A percentile compares a stretch with the other conserved stretches of the same genome.
Evolutionary conservation across 2,797 vertebrate species (phyloP).

Genomic region (Sebastes hubbsi): DNA sequence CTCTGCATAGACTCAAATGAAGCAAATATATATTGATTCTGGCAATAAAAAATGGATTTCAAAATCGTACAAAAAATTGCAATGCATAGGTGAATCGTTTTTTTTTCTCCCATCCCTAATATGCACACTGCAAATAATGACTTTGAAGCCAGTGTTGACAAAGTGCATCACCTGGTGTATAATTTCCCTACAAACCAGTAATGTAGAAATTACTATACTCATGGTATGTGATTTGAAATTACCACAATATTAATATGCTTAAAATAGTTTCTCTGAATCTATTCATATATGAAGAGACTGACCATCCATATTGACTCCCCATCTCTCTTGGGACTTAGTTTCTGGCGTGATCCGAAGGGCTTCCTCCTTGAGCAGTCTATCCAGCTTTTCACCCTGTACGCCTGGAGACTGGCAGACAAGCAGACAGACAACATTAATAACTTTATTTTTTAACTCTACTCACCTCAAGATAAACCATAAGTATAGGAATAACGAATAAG

Average conservation of each 20-base stretch:
- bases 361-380: slow-evolving; percentile 77
- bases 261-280: neutral
- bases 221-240: neutral
- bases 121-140: neutral
- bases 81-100: too few species aligned
- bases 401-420: slow-evolving; percentile 46
- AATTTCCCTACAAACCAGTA: neutral
- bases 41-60: too few species aligned
- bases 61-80: too few species aligned
- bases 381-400: slow-evolving; percentile 59
- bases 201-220: neutral
- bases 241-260: neutral
- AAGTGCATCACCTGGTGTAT: neutral
- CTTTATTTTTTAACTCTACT: neutral
- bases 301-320: slow-evolving; percentile 77
- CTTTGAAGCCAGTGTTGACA: neutral
- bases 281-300: slow-evolving; percentile 14
- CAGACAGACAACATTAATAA: neutral
- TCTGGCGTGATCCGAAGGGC: slow-evolving; percentile 46
- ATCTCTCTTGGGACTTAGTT: slow-evolving; percentile 60
- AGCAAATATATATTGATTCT: too few species aligned
- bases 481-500: too few species aligned
- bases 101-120: too few species aligned
- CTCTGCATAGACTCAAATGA: too few species aligned
- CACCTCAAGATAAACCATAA: neutral